Conservation (phyloP, 2,113 vertebrate genomes). For the Zapornia atra region DNA sequence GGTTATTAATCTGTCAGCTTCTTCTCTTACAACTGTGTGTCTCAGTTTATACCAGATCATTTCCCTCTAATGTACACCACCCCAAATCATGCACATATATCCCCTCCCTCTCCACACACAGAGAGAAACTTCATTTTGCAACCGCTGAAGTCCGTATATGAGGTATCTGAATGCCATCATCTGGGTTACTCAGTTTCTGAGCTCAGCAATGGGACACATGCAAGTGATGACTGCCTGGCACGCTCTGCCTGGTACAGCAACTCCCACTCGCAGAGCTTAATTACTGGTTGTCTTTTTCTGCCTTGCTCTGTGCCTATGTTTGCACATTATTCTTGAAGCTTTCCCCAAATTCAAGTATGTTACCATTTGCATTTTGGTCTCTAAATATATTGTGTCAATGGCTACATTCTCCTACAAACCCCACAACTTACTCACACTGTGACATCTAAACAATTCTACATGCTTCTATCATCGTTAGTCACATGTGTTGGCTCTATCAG, state of each 20-base stretch:
- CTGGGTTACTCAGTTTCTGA: neutral
- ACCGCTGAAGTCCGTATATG: neutral
- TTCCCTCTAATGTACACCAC: neutral
- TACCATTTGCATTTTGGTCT: neutral
- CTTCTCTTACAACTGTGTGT: neutral
- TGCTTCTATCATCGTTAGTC: neutral
- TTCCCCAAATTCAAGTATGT: neutral
- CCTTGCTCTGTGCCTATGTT: neutral
- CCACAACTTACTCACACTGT: neutral
- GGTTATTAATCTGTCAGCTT: neutral
- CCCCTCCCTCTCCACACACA: neutral
- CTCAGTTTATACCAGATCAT: neutral
- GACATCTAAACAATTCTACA: neutral
- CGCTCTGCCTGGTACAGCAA: neutral
- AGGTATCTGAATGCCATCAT: neutral
- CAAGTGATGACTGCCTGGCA: neutral
- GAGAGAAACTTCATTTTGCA: neutral
- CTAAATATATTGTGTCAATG: neutral
- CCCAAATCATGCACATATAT: fast-evolving
- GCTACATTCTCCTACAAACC: neutral
- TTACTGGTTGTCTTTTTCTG: neutral
- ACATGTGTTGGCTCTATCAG: neutral
- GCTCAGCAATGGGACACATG: neutral
- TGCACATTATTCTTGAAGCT: neutral
- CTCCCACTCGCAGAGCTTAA: neutral